Percentiles rank a stretch among this genome's conserved stretches.
Evolutionary conservation across 1,140 invertebrate genomes (phyloP).

Genomic region (Heliconius melpomene): DNA sequence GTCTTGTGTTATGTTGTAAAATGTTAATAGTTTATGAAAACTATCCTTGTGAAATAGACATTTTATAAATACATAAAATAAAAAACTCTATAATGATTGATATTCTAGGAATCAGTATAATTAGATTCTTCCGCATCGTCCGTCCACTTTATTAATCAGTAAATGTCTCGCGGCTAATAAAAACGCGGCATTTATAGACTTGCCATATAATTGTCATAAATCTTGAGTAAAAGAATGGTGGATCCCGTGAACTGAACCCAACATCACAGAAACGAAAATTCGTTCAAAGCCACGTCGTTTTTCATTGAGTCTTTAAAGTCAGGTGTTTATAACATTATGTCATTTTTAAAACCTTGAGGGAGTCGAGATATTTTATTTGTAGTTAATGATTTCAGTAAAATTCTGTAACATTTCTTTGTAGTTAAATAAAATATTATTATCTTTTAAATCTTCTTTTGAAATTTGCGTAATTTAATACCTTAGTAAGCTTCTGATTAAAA

Average conservation of each 20-base stretch:
- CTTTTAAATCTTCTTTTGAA: not conserved
- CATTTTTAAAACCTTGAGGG: conserved; percentile 34
- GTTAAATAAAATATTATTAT: not conserved
- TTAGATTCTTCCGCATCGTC: conserved; percentile 70
- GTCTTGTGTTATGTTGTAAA: conserved; percentile 40
- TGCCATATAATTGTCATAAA: conserved; percentile 75
- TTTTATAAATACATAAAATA: conserved; percentile 5
- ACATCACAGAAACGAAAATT: conserved; percentile 73
- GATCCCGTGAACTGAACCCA: conserved; percentile 60
- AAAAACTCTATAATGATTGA: conserved; percentile 30
- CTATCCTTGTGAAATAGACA: conserved; percentile 4
- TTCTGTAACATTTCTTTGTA: not conserved
- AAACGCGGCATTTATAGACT: conserved; percentile 76
- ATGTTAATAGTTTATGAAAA: conserved; percentile 15
- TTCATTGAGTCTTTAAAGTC: conserved; percentile 67
- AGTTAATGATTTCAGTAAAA: conserved; percentile 7
- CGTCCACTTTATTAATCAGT: conserved; percentile 77
- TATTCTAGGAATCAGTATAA: conserved; percentile 67
- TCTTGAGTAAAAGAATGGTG: conserved; percentile 67
- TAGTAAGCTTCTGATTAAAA: not conserved
- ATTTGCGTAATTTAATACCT: not conserved
- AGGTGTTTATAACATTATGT: conserved; percentile 62
- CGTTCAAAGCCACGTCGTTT: conserved; percentile 72
- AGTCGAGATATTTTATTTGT: conserved; percentile 15
- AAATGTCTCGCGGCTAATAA: conserved; percentile 76